Evolutionary conservation across 2,888 invertebrate genomes (phyloP), one percentile per base, ranked within the genome.

Genomic region (Neoascia interrupta): DNA sequence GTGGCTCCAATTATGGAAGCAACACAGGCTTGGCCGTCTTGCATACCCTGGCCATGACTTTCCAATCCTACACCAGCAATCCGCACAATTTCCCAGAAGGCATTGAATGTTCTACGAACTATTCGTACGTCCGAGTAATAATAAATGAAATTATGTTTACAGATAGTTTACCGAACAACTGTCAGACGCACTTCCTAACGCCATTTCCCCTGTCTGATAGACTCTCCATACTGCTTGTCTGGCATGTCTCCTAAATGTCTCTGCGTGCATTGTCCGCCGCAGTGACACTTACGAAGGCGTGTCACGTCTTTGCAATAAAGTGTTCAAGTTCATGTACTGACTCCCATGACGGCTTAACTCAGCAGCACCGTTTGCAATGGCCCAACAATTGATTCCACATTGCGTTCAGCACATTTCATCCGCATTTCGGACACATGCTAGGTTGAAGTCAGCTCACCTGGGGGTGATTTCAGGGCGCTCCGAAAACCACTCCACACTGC

Each of bases 131-230:
- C 34, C 64, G 58, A 56, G n/a, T n/a, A n/a, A 72, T 70, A 76
- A 76, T 76, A 72, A 76, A 76, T 76, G 51, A 41, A 72, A 64
- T 64, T 60, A 72, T 60, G 60, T 54, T 64, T 36, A 45, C 58
- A 58, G 58, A 64, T 64, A 37, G 49, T 61, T 34, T 45, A n/a
- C n/a, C 47, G 49, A 56, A 61, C 63, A 63, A 63, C 51, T 69
- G 75, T 69, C 75, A 60, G 72, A 70, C 72, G 76, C 72, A 76
- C 72, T 76, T 76, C 76, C 76, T 64, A 60, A 70, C 56, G 64
- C 58, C 63, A 51, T 58, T 63, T 68, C 41, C 69, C 69, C 47
- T 61, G 49, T 64, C 63, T 56, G 54, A 13, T 16, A 13, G 28
- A 5, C 23, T 51, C 36, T 21, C 28, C 26, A 8, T 10, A 8